Evolutionary conservation across 2,797 vertebrate genomes (phyloP).

Genomic region (Acrossocheilus wenchowensis): DNA sequence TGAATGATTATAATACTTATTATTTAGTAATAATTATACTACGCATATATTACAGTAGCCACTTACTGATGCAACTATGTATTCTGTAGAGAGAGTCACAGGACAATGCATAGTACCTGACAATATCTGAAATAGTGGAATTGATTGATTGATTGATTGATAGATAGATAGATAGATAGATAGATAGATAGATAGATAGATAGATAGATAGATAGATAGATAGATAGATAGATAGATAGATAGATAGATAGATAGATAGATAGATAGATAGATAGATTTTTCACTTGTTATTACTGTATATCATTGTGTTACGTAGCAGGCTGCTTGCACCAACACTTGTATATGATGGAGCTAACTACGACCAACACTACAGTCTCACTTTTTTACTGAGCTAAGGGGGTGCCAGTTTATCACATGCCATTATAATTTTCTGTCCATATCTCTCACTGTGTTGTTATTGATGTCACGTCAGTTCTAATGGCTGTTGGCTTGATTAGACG

Average conservation of each 20-base stretch:
- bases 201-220: too few relatives aligned
- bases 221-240: too few relatives aligned
- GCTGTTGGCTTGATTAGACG: not conserved
- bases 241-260: too few relatives aligned
- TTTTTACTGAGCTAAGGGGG: not conserved
- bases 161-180: too few relatives aligned
- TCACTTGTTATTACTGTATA: not conserved
- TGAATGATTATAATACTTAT: not conserved
- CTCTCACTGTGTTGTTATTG: conserved; percentile 61
- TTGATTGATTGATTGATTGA: not conserved
- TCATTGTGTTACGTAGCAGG: not conserved
- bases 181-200: too few relatives aligned
- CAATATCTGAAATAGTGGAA: not conserved
- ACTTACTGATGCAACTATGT: too few relatives aligned
- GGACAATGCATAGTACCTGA: not conserved
- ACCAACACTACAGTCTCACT: not conserved
- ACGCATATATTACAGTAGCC: not conserved
- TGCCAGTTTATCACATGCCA: not conserved
- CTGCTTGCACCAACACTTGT: not conserved
- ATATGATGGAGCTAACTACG: not conserved
- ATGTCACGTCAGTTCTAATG: conserved; percentile 71
- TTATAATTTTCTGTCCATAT: conserved; percentile 38
- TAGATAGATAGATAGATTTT: not conserved
- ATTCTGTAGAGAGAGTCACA: not conserved
- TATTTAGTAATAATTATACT: not conserved